A percentile compares a stretch with the other conserved stretches of the same genome.
Evolutionary conservation across 2,113 vertebrate species (phyloP).

Genomic region (Gasterosteus aculeatus): DNA sequence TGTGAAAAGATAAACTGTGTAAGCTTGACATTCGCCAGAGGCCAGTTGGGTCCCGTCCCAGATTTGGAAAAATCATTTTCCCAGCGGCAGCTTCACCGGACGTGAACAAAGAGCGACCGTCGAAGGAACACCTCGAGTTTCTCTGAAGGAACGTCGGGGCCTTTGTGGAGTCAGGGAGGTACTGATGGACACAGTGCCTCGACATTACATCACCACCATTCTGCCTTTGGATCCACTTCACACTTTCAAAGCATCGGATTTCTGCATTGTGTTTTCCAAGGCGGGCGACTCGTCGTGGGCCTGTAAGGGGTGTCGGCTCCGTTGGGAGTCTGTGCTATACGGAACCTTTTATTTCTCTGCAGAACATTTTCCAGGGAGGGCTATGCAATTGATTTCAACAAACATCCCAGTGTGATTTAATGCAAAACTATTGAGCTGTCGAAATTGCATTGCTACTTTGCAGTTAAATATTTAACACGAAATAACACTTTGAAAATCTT

Average conservation of each 20-base stretch:
- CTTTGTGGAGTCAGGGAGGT: slow-evolving; percentile 1
- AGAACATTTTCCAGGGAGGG: too few relatives aligned
- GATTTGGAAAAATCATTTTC: slow-evolving; percentile 55
- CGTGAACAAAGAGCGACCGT: slow-evolving; percentile 30
- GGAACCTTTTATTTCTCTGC: not conserved
- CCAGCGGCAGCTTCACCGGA: not conserved
- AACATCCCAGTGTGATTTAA: too few relatives aligned
- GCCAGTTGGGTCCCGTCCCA: slow-evolving; percentile 60
- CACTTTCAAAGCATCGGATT: slow-evolving; percentile 49
- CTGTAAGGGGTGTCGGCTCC: slow-evolving; percentile 25
- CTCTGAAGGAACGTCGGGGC: slow-evolving; percentile 23
- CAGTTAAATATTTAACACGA: too few relatives aligned
- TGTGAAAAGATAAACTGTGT: slow-evolving; percentile 58
- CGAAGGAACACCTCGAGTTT: slow-evolving; percentile 31
- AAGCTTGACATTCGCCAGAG: slow-evolving; percentile 53
- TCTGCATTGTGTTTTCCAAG: slow-evolving; percentile 39
- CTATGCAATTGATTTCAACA: too few relatives aligned
- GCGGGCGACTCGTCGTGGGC: not conserved
- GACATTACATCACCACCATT: slow-evolving; percentile 39
- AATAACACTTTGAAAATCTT: too few relatives aligned
- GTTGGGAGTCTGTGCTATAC: slow-evolving; percentile 11
- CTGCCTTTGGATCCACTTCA: slow-evolving; percentile 37
- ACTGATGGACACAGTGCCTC: slow-evolving; percentile 8
- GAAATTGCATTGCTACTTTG: too few relatives aligned
- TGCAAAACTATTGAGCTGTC: too few relatives aligned